A percentile compares a stretch with the other conserved stretches of the same genome.
phyloP scores from a whole-genome alignment of 2,888 invertebrate genomes.

The Diarsia dahlii region DNA sequence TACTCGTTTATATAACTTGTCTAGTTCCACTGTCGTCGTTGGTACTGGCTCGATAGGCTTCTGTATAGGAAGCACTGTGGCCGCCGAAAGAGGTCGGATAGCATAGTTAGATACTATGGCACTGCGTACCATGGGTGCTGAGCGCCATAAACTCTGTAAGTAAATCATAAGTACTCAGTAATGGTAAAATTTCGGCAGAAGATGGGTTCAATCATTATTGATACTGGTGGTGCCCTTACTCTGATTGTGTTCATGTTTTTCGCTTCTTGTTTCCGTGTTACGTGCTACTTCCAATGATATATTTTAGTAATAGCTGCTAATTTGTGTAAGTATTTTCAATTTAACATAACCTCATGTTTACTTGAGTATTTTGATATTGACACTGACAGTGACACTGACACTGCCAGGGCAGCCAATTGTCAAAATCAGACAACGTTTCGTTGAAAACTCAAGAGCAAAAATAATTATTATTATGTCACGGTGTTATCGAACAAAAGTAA shows the following conservation, averaged over 20 bases:
- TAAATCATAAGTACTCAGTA: background rate
- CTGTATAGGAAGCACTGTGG: conserved; percentile 69
- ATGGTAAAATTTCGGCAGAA: background rate
- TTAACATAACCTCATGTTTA: conserved; percentile 38
- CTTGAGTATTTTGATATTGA: conserved; percentile 23
- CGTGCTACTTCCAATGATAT: background rate
- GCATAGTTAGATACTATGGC: conserved; percentile 67
- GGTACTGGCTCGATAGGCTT: conserved; percentile 73
- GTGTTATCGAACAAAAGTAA: too few species aligned
- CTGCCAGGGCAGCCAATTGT: background rate
- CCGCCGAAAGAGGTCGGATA: conserved; percentile 73
- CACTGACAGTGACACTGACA: background rate
- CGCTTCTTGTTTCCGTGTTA: background rate
- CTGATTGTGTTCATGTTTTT: conserved; percentile 72
- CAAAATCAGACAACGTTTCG: background rate
- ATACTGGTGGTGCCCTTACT: conserved; percentile 68
- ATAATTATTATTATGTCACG: too few species aligned
- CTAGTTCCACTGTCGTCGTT: conserved; percentile 85
- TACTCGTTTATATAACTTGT: conserved; percentile 95
- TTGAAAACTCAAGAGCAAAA: background rate
- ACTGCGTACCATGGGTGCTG: conserved; percentile 73
- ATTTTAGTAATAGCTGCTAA: background rate
- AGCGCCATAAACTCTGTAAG: conserved; percentile 80
- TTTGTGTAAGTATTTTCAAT: background rate
- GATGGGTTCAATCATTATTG: background rate